Evolutionary conservation across 2,888 invertebrate genomes (phyloP), one percentile per base, ranked within the genome.

Genomic region (Macropis europaea): DNA sequence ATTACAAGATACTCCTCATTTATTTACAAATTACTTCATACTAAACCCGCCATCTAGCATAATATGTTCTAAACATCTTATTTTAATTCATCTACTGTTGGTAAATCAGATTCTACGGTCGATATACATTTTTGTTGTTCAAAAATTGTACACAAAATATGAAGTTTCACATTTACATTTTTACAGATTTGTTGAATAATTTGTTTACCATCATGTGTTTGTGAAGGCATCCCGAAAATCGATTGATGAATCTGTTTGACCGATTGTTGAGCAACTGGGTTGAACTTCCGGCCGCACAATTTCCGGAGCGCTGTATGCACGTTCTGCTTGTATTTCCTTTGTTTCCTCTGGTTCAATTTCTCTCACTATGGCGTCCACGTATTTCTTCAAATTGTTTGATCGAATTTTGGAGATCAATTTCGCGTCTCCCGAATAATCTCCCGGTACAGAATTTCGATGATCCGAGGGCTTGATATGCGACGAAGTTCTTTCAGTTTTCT

Each of bases 251-350:
- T 61, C 60, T 1, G 45, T 40, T n/a, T 6, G 32, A 53, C 13
- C 15, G 22, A 30, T 32, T 3, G 50, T 17, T 1, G 30, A 22
- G 1, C 15, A 43, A 40, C 7, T 54, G 2, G 9, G 13, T 32
- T 36, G 22, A 4, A 0, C 28, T 45, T 60, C 24, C 28, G 17
- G 3, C n/a, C 56, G 40, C 9, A 38, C 71, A 36, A 82, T 75
- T 73, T 76, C 84, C 48, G 79, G 79, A 24, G 81, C 81, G 45
- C 84, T 85, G 26, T 45, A 67, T 0, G 68, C 70, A 9, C 69
- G 61, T 60, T 63, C 62, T 1, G 11, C 15, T 13, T 22, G 30
- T 26, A 50, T 43, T 50, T 59, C 43, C 50, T 13, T 28, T 2
- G 11, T 22, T 17, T 62, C 24, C 4, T 48, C 13, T 0, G 34